phyloP scores from a whole-genome alignment of 2,797 vertebrate genomes.

The Hemibagrus guttatus region DNA sequence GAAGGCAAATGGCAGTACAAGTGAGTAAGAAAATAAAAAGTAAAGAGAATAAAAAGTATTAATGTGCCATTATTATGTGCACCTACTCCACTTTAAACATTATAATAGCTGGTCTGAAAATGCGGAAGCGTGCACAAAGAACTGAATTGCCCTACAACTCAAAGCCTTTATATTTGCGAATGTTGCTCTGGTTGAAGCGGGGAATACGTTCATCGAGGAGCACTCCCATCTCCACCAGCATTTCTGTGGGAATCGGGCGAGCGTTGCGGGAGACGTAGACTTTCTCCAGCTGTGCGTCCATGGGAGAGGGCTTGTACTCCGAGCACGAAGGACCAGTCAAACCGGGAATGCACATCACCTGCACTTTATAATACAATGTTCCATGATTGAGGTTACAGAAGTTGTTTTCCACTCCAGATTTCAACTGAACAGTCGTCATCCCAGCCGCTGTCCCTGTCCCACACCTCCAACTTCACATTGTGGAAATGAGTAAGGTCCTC shows the following conservation, averaged over 20 bases:
- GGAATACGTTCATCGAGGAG: constrained; percentile 54
- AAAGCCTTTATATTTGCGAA: neutral
- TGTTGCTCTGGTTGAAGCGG: constrained; percentile 19
- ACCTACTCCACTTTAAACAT: neutral
- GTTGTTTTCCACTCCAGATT: constrained; percentile 54
- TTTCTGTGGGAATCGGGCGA: constrained; percentile 62
- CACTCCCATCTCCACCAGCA: constrained; percentile 70
- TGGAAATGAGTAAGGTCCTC: constrained; percentile 55
- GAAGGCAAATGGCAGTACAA: too few relatives aligned
- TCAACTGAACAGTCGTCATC: constrained; percentile 71
- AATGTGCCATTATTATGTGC: neutral
- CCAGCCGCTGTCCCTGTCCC: constrained; percentile 79
- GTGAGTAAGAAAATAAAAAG: neutral
- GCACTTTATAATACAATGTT: constrained; percentile 64
- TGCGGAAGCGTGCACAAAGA: neutral
- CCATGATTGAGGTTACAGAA: constrained; percentile 78
- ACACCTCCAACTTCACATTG: constrained; percentile 74
- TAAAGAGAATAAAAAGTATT: too few relatives aligned
- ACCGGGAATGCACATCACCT: constrained; percentile 71
- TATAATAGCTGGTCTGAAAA: neutral
- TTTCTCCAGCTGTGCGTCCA: constrained; percentile 59
- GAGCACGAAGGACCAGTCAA: constrained; percentile 70
- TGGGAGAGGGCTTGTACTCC: constrained; percentile 69
- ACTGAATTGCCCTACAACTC: neutral
- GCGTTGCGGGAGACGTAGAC: constrained; percentile 71